Evolutionary conservation across 1,140 invertebrate species (phyloP).

Genomic region (Brachionus rotundiformis): DNA sequence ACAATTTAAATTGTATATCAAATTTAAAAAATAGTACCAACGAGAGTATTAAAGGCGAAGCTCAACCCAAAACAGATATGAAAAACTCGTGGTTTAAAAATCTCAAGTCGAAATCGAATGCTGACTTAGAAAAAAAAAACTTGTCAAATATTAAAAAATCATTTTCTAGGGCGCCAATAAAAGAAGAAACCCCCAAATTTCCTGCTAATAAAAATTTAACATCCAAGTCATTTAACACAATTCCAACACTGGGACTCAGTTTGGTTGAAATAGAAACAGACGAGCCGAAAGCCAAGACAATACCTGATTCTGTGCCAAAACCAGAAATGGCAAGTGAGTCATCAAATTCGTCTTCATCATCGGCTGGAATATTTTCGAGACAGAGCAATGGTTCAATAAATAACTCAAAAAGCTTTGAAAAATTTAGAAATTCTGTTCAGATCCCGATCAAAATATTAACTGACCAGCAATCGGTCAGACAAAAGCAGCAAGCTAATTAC

Average conservation of each 20-base stretch:
- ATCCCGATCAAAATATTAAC: background rate
- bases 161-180: background rate
- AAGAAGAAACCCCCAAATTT: background rate
- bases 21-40: background rate
- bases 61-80: background rate
- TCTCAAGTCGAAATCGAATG: constrained; percentile 15
- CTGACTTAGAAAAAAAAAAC: background rate
- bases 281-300: background rate
- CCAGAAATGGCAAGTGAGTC: background rate
- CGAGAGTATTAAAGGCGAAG: background rate
- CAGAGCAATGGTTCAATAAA: background rate
- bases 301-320: background rate
- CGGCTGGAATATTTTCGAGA: constrained; percentile 4
- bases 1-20: constrained; percentile 25
- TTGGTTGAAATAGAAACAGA: constrained; percentile 2
- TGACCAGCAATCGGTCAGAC: background rate
- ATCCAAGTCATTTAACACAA: background rate
- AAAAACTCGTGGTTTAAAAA: background rate
- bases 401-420: constrained; percentile 8
- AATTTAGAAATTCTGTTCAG: background rate
- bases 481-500: constrained; percentile 6
- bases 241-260: background rate
- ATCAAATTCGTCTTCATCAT: background rate
- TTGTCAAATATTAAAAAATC: background rate
- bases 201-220: background rate